phyloP scores from a whole-genome alignment of 2,113 vertebrate species.

The Antennarius striatus region DNA sequence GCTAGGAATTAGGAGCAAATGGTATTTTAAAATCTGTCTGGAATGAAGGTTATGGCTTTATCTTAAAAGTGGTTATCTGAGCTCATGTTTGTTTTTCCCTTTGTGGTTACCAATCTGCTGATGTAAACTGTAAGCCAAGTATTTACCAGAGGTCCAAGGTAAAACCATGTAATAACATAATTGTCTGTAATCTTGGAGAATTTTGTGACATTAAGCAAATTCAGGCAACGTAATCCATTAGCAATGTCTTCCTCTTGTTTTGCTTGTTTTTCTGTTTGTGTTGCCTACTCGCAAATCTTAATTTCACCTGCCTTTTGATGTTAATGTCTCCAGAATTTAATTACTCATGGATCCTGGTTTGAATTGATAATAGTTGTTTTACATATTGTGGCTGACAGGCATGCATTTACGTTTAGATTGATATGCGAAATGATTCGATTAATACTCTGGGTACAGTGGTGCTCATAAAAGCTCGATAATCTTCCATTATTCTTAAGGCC shows the following conservation, averaged over 20 bases:
- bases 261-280: not conserved
- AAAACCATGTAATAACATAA: constrained; percentile 47
- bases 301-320: constrained; percentile 12
- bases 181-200: constrained; percentile 46
- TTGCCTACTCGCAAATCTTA: constrained; percentile 15
- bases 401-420: constrained; percentile 10
- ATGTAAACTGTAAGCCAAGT: constrained; percentile 29
- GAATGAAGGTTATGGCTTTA: not conserved
- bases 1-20: not conserved
- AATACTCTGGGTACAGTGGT: not conserved
- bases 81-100: constrained; percentile 10
- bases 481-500: constrained; percentile 1
- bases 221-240: constrained; percentile 47
- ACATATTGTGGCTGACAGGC: constrained; percentile 12
- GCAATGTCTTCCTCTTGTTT: constrained; percentile 7
- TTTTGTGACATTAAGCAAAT: constrained; percentile 34
- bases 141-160: constrained; percentile 19
- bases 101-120: constrained; percentile 4
- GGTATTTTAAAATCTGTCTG: constrained; percentile 1
- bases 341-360: constrained; percentile 15
- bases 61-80: too few relatives aligned
- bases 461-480: constrained; percentile 13
- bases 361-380: constrained; percentile 43
- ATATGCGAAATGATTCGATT: constrained; percentile 9
- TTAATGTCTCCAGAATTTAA: not conserved